Evolutionary conservation across 1,140 invertebrate species (phyloP), one percentile per base, ranked within the genome.

Genomic region (Diprion similis): DNA sequence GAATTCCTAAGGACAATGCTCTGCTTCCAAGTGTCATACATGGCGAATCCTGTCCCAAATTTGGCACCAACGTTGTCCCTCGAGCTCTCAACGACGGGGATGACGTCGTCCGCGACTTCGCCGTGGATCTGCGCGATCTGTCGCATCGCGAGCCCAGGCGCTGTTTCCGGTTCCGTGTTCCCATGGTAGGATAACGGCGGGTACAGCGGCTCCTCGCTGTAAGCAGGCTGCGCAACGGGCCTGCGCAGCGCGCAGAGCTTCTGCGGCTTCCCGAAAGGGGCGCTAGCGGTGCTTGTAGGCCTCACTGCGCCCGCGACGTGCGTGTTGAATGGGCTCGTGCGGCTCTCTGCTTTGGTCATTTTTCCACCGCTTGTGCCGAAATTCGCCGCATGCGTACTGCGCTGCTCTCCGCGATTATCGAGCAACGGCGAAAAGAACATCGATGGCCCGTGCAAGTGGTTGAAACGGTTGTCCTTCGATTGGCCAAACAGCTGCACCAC

Each of bases 401-500:
- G 18, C 11, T 11, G 45, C 46, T n/a, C 66, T 6, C 51, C 10
- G 70, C 59, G 18, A 37, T 1, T 69, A 47, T 68, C 66, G 71
- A 18, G 66, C 11, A 47, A 24, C 47, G 66, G 51, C 65, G 67
- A 73, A 65, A 24, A 13, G 11, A 9, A 47, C 37, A 24, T 0
- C 10, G 64, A 59, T 18, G 45, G 72, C 15, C 13, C 19, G 47
- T 70, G 10, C n/a, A 15, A 47, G 45, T 74, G 73, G 67, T 11
- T 13, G 19, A 65, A 47, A n/a, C 65, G 69, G 47, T 74, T 74
- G 76, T 91, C 89, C 37, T 76, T 75, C 0, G 91, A 90, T 11
- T 87, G 81, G 3, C 92, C 90, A 73, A 92, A 92, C 0, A 92
- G 77, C 19, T 87, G 87, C 0, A 89, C 82, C 1, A 92, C 74